A percentile compares a stretch with the other conserved stretches of the same genome.
phyloP scores from a whole-genome alignment of 2,797 vertebrate genomes.

The Gymnothorax javanicus region DNA sequence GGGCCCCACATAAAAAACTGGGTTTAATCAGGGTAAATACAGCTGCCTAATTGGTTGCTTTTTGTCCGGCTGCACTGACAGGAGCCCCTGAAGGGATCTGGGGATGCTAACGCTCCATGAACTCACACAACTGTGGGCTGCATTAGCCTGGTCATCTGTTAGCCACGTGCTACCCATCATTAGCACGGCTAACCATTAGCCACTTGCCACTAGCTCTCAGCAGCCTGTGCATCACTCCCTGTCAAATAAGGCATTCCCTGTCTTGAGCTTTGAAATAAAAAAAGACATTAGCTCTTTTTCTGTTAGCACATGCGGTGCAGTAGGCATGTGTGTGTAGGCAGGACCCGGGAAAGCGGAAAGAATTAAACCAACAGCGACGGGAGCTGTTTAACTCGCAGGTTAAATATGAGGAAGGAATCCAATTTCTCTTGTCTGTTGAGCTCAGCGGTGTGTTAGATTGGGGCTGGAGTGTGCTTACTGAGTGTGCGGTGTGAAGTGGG shows the following conservation, averaged over 20 bases:
- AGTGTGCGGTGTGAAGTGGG: conserved; percentile 98
- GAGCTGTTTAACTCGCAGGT: conserved; percentile 90
- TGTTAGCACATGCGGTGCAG: conserved; percentile 51
- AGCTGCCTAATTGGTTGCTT: neutral
- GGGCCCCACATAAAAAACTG: neutral
- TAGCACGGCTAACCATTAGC: too few species aligned
- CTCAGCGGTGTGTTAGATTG: conserved; percentile 99
- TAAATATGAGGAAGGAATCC: conserved; percentile 99
- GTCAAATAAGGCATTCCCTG: conserved; percentile 74
- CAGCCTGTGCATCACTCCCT: conserved; percentile 59
- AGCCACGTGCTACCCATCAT: conserved; percentile 65
- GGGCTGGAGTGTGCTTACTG: conserved; percentile 96
- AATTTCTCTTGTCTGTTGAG: conserved; percentile 99
- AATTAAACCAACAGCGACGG: conserved; percentile 95
- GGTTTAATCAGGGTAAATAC: conserved; percentile 22
- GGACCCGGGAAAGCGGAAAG: conserved; percentile 62
- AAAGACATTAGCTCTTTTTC: conserved; percentile 73
- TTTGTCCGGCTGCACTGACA: conserved; percentile 3
- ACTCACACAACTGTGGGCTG: neutral
- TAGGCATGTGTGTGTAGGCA: neutral
- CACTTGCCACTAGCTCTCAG: conserved; percentile 24
- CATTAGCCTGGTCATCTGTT: conserved; percentile 43
- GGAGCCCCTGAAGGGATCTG: neutral
- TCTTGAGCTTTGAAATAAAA: conserved; percentile 70
- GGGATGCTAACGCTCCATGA: neutral